Evolutionary conservation across 2,888 invertebrate genomes (phyloP).

Genomic region (Apantesis nais): DNA sequence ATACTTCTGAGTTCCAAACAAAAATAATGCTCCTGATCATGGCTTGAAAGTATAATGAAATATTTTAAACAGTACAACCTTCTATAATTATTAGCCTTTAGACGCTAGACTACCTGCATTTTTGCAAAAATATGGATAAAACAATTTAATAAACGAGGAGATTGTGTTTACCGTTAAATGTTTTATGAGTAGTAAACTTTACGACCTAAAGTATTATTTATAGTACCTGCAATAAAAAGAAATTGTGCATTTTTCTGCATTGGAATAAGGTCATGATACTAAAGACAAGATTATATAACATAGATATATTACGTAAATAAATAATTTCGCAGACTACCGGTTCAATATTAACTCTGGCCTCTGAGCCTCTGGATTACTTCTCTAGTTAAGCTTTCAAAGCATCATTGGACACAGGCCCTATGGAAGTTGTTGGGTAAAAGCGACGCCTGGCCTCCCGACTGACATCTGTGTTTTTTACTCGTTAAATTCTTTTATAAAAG

Average conservation of each 20-base stretch:
- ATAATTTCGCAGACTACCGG: not conserved
- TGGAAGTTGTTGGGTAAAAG: not conserved
- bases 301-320: not conserved
- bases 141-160: not conserved
- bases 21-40: not conserved
- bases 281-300: not conserved
- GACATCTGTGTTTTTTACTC: not conserved
- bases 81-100: not conserved
- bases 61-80: not conserved
- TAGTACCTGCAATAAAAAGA: not conserved
- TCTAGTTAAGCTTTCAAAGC: no score
- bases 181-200: conserved; percentile 1
- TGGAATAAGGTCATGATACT: not conserved
- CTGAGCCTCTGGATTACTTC: no score
- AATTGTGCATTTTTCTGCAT: not conserved
- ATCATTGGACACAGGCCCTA: no score
- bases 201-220: not conserved
- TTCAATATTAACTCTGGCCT: no score
- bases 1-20: not conserved
- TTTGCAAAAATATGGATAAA: not conserved
- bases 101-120: not conserved
- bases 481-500: no score
- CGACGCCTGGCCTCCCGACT: not conserved
- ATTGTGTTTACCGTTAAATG: not conserved
- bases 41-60: not conserved